Evolutionary conservation across 2,113 vertebrate genomes (phyloP).

Genomic region (Antidorcas marsupialis): DNA sequence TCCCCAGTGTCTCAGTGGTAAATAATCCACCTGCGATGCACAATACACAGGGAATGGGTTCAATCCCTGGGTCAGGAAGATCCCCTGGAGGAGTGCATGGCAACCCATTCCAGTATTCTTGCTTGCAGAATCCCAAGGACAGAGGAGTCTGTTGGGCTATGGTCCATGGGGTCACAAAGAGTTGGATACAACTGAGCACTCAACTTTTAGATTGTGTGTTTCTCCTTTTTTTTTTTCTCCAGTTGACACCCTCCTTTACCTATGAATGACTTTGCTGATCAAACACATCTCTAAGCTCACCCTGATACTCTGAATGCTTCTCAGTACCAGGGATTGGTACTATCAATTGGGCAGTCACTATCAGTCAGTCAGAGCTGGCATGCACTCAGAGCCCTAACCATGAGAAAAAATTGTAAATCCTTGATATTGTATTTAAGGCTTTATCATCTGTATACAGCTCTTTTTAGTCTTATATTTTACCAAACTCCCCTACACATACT

Average conservation of each 20-base stretch:
- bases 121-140: background rate
- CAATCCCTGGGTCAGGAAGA: background rate
- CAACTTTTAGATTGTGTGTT: background rate
- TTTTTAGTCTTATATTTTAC: background rate
- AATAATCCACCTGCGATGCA: background rate
- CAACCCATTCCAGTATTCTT: background rate
- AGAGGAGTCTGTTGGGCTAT: background rate
- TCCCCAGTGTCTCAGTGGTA: background rate
- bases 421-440: background rate
- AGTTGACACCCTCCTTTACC: background rate
- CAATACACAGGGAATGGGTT: background rate
- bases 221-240: background rate
- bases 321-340: background rate
- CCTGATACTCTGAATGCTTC: background rate
- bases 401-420: background rate
- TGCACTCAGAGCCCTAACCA: rapidly evolving
- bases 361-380: background rate
- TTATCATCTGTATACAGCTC: background rate
- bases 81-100: background rate
- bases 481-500: background rate
- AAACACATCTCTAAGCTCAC: background rate
- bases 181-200: background rate
- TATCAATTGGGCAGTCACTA: background rate
- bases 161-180: background rate
- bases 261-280: background rate